A percentile compares a stretch with the other conserved stretches of the same genome.
phyloP scores from a whole-genome alignment of 2,113 vertebrate genomes.

The Ceuthmochares aereus region DNA sequence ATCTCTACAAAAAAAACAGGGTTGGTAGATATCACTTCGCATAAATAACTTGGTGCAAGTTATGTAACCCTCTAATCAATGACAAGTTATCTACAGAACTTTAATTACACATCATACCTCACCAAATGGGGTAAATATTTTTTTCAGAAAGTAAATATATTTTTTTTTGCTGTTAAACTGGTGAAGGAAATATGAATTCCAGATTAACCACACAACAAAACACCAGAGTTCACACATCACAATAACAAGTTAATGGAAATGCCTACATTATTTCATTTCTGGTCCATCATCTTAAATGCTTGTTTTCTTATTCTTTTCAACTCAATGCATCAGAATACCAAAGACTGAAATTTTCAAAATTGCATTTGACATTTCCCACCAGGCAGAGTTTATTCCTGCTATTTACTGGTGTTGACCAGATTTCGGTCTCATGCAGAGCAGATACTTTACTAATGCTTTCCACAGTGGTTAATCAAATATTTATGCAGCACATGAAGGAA shows the following conservation, averaged over 20 bases:
- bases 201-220: not conserved
- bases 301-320: not conserved
- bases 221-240: not conserved
- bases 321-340: not conserved
- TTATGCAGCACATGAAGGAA: slow-evolving; percentile 49
- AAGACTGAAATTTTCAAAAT: not conserved
- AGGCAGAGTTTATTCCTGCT: not conserved
- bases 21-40: not conserved
- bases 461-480: slow-evolving; percentile 56
- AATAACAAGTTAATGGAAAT: not conserved
- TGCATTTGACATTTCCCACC: not conserved
- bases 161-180: not conserved
- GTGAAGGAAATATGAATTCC: not conserved
- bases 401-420: not conserved
- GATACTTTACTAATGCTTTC: slow-evolving; percentile 32
- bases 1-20: not conserved
- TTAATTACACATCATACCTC: not conserved
- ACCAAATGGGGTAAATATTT: not conserved
- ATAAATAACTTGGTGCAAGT: not conserved
- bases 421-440: not conserved
- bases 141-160: not conserved
- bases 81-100: not conserved
- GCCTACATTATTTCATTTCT: not conserved
- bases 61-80: not conserved
- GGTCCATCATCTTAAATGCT: not conserved